Conservation (phyloP, 2,888 invertebrate genomes). For the Lacanobia wlatinum region DNA sequence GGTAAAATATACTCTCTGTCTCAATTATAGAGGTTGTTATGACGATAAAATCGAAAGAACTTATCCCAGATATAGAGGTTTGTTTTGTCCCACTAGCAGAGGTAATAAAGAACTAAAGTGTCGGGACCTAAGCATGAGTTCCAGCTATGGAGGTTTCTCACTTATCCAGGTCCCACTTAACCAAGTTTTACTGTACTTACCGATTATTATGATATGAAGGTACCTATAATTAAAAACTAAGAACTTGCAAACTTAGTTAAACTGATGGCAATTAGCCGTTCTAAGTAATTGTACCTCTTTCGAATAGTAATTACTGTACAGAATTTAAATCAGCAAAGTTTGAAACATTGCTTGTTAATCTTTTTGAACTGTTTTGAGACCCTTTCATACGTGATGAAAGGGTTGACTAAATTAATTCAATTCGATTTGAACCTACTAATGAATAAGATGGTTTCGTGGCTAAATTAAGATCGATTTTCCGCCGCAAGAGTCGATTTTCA, state of each 20-base stretch:
- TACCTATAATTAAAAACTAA: conserved; percentile 44
- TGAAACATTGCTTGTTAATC: conserved; percentile 63
- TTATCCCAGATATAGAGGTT: too few species aligned
- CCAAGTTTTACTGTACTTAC: not conserved
- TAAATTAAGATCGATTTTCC: too few species aligned
- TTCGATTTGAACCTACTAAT: not conserved
- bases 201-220: not conserved
- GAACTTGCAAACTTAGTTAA: conserved; percentile 38
- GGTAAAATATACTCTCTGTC: too few species aligned
- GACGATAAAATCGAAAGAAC: too few species aligned
- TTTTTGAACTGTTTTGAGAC: conserved; percentile 33
- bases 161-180: too few species aligned
- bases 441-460: too few species aligned
- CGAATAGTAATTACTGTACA: conserved; percentile 36
- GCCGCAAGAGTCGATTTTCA: too few species aligned
- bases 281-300: conserved; percentile 47
- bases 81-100: too few species aligned
- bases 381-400: conserved; percentile 33
- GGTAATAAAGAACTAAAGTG: too few species aligned
- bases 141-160: too few species aligned
- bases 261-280: conserved; percentile 46
- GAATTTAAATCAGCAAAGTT: conserved; percentile 69
- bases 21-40: too few species aligned
- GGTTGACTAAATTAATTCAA: conserved; percentile 5
- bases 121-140: too few species aligned